A percentile compares a stretch with the other conserved stretches of the same genome.
Evolutionary conservation across 2,888 invertebrate species (phyloP).

Genomic region (Sinotaia quadrata): DNA sequence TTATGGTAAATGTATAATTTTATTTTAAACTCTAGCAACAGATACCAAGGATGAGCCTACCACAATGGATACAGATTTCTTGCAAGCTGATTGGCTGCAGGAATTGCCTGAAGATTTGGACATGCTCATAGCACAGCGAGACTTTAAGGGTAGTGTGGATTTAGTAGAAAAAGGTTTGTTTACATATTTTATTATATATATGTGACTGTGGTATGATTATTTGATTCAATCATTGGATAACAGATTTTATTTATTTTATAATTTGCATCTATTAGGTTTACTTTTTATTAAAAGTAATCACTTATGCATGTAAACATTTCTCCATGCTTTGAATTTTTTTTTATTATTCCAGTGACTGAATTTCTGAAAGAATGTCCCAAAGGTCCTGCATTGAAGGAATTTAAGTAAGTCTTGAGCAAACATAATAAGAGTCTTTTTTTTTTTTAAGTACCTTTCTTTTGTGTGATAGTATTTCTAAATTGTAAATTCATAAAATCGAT

Average conservation of each 20-base stretch:
- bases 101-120: constrained; percentile 95
- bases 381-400: constrained; percentile 67
- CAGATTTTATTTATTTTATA: not conserved
- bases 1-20: too few species aligned
- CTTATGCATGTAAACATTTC: too few species aligned
- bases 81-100: constrained; percentile 81
- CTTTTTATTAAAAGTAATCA: not conserved
- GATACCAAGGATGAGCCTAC: constrained; percentile 39
- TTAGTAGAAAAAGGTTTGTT: constrained; percentile 79
- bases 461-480: too few species aligned
- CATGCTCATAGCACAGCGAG: constrained; percentile 93
- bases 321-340: too few species aligned
- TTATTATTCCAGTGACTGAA: constrained; percentile 62
- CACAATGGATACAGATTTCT: constrained; percentile 61
- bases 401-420: too few species aligned
- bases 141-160: constrained; percentile 92
- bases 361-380: constrained; percentile 64
- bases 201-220: not conserved
- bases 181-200: not conserved
- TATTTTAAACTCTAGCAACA: too few species aligned
- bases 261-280: not conserved
- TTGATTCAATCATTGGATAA: not conserved
- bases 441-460: too few species aligned
- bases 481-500: too few species aligned
- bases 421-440: too few species aligned